phyloP scores from a whole-genome alignment of 2,888 invertebrate species.

The Cheilosia soror region DNA sequence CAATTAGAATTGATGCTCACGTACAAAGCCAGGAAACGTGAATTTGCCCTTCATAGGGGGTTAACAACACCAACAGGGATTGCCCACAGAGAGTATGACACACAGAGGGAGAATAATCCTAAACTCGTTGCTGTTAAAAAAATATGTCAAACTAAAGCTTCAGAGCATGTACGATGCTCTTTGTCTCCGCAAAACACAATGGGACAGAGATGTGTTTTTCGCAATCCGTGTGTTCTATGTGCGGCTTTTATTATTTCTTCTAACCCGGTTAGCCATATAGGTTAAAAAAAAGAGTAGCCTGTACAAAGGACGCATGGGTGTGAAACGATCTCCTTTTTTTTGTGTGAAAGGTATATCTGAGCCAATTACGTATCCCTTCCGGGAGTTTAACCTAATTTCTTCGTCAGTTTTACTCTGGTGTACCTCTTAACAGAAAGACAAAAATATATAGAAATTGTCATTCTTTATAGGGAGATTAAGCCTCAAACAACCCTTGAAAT shows the following conservation, averaged over 20 bases:
- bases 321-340: conserved; percentile 14
- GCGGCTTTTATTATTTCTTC: conserved; percentile 38
- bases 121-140: conserved; percentile 22
- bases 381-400: conserved; percentile 67
- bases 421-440: not conserved
- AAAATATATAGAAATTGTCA: conserved; percentile 36
- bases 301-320: conserved; percentile 40
- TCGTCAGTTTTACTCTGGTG: conserved; percentile 26
- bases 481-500: conserved; percentile 51
- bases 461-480: conserved; percentile 25
- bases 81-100: not conserved
- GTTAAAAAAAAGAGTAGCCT: not conserved
- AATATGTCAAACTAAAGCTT: conserved; percentile 48
- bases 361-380: conserved; percentile 69
- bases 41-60: conserved; percentile 37
- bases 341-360: conserved; percentile 59
- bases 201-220: conserved; percentile 13
- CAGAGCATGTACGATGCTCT: conserved; percentile 16
- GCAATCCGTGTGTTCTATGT: conserved; percentile 27
- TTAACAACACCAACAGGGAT: conserved; percentile 23
- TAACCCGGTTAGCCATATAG: conserved; percentile 51
- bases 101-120: conserved; percentile 11
- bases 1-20: conserved; percentile 42
- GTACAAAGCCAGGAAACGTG: conserved; percentile 10
- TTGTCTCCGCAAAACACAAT: conserved; percentile 36